Base-by-base conservation (phyloP, 1,140 invertebrate species). In the Zaprionus gabonicus region DNA sequence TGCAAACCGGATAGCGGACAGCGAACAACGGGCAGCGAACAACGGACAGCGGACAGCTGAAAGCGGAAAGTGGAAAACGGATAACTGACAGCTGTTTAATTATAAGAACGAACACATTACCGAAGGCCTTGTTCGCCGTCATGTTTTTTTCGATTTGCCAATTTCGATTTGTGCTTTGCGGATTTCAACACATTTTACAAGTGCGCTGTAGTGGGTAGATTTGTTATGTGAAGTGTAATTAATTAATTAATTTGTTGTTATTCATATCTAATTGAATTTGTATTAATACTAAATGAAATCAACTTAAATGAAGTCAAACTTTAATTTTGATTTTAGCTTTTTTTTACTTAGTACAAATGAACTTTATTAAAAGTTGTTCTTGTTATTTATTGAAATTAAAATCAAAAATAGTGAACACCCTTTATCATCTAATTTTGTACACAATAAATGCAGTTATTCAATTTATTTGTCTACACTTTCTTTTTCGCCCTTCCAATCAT, bases 11-110 rank as follows among this genome's bases (percentile, higher is more conserved):
- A 46, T 4, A 20, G 4, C n/a, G 41, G 15, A 44, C n/a, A 49
- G 44, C 12, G 1, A 15, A 46, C 7, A 20, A 3, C 10, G 17
- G 20, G 25, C 10, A 25, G 20, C 41, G 46, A 20, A 49, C 10
- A 23, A 2, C 44, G 41, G 5, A 15, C 0, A 12, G 17, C 17
- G 46, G 46, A 25, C 20, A 20, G 20, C 20, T 20, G 20, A 20
- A 20, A 12, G 17, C 17, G 46, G 46, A 25, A 23, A 25, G n/a
- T 2, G 7, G 17, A 20, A 20, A 25, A 4, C 46, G 46, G 17
- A 13, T 56, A 59, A 34, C 31, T 56, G 71, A 55, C 34, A 73
- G 34, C 25, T 68, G 57, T 60, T 68, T 56, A 68, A 73, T 68
- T 68, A 67, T 46, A 13, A 6, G 15, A 49, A 34, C 13, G 44